Conservation (phyloP, 2,113 vertebrate species). For the Dicerorhinus sumatrensis region DNA sequence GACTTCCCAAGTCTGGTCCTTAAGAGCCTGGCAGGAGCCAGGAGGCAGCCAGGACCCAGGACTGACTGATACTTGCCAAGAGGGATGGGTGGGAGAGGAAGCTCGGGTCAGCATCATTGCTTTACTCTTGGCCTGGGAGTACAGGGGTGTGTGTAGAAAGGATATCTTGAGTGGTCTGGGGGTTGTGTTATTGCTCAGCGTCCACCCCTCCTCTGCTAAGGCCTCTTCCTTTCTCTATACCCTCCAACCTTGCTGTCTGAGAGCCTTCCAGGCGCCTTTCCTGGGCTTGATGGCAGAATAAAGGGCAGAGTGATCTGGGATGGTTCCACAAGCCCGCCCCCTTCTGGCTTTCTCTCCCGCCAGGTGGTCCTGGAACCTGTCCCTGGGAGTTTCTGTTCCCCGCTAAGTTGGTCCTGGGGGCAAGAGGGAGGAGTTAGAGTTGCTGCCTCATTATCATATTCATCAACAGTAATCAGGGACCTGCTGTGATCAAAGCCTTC, state of each 20-base stretch:
- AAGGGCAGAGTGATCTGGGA: neutral
- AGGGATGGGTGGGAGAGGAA: neutral
- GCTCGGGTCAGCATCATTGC: neutral
- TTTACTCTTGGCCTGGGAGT: neutral
- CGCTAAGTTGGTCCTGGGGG: neutral
- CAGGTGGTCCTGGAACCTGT: slow-evolving; percentile 40
- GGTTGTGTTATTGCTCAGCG: neutral
- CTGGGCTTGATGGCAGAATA: neutral
- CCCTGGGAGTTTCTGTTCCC: neutral
- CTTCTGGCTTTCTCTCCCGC: neutral
- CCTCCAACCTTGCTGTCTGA: neutral
- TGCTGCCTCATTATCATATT: slow-evolving; percentile 70
- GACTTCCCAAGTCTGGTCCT: neutral
- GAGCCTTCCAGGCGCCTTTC: neutral
- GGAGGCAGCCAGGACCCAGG: neutral
- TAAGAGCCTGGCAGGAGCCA: neutral
- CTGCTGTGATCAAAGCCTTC: slow-evolving; percentile 68
- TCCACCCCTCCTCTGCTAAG: neutral
- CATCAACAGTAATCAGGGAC: slow-evolving; percentile 70
- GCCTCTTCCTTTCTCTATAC: neutral
- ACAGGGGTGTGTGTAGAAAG: neutral
- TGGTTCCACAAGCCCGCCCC: neutral
- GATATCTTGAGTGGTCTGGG: neutral
- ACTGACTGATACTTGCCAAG: slow-evolving; percentile 6
- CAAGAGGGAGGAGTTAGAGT: slow-evolving; percentile 34